phyloP scores from a whole-genome alignment of 2,888 invertebrate genomes.

The Catocala nupta region DNA sequence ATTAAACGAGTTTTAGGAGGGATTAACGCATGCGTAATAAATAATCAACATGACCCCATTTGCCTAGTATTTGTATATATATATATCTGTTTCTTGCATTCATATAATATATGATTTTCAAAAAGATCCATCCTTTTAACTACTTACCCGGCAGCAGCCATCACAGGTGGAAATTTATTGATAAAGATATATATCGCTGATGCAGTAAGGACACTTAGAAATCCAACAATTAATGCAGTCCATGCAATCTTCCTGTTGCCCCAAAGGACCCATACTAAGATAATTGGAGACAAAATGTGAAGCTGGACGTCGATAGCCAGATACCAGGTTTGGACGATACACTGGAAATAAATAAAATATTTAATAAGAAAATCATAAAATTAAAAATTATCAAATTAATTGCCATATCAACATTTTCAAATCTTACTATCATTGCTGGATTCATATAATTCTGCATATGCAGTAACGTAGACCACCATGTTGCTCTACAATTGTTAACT shows the following conservation, averaged over 20 bases:
- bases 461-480: conserved; percentile 70
- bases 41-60: too few relatives aligned
- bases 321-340: conserved; percentile 61
- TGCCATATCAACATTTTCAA: too few relatives aligned
- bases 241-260: conserved; percentile 53
- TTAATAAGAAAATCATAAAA: too few relatives aligned
- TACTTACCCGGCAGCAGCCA: conserved; percentile 66
- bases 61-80: too few relatives aligned
- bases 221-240: conserved; percentile 43
- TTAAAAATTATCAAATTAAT: too few relatives aligned
- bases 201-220: conserved; percentile 49
- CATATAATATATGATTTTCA: too few relatives aligned
- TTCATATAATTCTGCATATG: conserved; percentile 69
- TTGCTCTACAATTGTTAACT: conserved; percentile 57
- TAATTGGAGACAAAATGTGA: conserved; percentile 55
- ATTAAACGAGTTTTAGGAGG: too few relatives aligned
- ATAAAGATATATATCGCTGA: conserved; percentile 66
- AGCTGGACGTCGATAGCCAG: conserved; percentile 63
- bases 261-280: conserved; percentile 55
- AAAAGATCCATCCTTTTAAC: conserved; percentile 1
- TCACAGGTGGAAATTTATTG: conserved; percentile 65
- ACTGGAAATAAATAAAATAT: conserved; percentile 43
- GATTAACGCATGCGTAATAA: too few relatives aligned
- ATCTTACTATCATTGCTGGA: conserved; percentile 19
- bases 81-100: too few relatives aligned